phyloP scores from a whole-genome alignment of 2,888 invertebrate species.

The Mechanitis mazaeus region DNA sequence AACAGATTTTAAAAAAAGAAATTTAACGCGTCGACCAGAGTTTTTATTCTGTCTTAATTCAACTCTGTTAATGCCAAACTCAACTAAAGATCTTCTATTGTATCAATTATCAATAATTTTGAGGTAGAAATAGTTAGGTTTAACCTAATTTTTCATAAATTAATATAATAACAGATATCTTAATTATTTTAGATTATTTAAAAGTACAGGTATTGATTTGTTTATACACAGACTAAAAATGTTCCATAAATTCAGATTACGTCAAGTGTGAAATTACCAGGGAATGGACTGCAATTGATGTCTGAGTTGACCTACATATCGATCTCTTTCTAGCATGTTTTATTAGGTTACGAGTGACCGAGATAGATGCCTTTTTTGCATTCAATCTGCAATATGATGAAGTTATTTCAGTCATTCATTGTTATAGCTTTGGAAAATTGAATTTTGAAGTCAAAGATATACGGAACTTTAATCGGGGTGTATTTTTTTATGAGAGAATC shows the following conservation, averaged over 20 bases:
- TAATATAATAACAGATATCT: too few relatives aligned
- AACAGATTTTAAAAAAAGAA: too few relatives aligned
- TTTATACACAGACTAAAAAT: slow-evolving; percentile 9
- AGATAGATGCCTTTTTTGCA: slow-evolving; percentile 13
- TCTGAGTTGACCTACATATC: slow-evolving; percentile 25
- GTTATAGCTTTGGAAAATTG: slow-evolving; percentile 7
- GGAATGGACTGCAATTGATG: slow-evolving; percentile 25
- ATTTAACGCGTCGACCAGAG: too few relatives aligned
- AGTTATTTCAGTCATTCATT: slow-evolving; percentile 8
- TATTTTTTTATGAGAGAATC: neutral
- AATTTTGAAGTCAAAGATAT: neutral
- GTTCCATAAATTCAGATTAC: slow-evolving; percentile 19
- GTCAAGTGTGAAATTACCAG: slow-evolving; percentile 22
- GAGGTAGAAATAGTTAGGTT: too few relatives aligned
- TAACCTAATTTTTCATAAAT: too few relatives aligned
- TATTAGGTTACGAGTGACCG: slow-evolving; percentile 14
- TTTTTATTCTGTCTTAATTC: too few relatives aligned
- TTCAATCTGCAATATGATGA: slow-evolving; percentile 12
- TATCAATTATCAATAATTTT: too few relatives aligned
- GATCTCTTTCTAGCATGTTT: slow-evolving; percentile 19
- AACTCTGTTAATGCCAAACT: too few relatives aligned
- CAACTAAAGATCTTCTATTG: too few relatives aligned
- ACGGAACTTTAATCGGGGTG: neutral
- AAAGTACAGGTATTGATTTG: neutral
- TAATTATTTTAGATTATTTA: neutral